A percentile compares a stretch with the other conserved stretches of the same genome.
These are phyloP conservation scores for Nemoura dubitans DNA, from an alignment of 2,888 invertebrate genomes.

Conservation along the genomic window DNA sequence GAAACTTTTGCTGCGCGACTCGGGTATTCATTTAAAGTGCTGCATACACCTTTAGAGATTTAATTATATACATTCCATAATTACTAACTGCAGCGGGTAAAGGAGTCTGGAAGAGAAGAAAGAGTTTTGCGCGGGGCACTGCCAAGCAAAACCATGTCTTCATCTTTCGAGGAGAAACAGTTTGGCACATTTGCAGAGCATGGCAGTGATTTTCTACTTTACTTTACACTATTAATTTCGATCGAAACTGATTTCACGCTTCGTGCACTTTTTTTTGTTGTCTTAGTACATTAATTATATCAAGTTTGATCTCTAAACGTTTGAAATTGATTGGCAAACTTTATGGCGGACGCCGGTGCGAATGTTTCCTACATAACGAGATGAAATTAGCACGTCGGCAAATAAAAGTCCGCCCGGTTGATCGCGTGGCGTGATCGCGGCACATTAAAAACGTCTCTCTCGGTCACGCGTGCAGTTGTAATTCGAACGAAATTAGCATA, in stretches of 20 bases:
- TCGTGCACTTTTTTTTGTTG: background rate
- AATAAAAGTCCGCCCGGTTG: background rate
- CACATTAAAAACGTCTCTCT: background rate
- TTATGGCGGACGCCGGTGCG: background rate
- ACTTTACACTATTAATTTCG: background rate
- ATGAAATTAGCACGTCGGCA: background rate
- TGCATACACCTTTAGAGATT: constrained; percentile 12
- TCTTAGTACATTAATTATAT: background rate
- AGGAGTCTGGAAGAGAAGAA: background rate
- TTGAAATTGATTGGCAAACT: background rate
- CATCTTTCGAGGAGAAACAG: background rate
- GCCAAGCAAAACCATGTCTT: background rate
- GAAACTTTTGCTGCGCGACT: background rate
- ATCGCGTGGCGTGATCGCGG: background rate
- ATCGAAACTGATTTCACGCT: background rate
- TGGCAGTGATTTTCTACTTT: background rate
- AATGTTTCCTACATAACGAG: background rate
- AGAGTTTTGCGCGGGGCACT: background rate
- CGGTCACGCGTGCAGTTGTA: background rate
- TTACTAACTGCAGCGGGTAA: background rate
- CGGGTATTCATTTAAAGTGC: background rate
- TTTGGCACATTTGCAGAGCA: background rate
- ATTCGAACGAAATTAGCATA: background rate
- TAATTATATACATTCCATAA: background rate
- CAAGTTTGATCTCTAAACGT: background rate